phyloP scores from a whole-genome alignment of 2,797 vertebrate species.

The Thunnus albacares region DNA sequence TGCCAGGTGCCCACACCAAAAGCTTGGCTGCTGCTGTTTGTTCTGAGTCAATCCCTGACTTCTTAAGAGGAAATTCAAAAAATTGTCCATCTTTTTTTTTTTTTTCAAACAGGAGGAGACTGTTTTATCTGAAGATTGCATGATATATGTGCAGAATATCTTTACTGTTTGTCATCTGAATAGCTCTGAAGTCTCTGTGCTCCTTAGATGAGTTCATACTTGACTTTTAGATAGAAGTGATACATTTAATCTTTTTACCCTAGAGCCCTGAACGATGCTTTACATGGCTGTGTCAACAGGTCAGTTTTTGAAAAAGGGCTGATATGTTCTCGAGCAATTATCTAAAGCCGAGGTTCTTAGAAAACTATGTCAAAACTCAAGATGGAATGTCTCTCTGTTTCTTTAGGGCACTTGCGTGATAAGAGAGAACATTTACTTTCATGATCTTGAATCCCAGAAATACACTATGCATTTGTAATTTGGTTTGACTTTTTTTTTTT shows the following conservation, averaged over 20 bases:
- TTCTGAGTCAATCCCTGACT: not conserved
- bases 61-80: not conserved
- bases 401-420: constrained; percentile 9
- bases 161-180: not conserved
- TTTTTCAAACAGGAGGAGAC: not conserved
- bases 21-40: not conserved
- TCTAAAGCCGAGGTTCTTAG: constrained; percentile 2
- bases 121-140: not conserved
- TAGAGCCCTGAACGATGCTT: not conserved
- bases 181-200: not conserved
- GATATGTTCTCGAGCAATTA: constrained; percentile 13
- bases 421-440: constrained; percentile 5
- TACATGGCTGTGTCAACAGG: constrained; percentile 7
- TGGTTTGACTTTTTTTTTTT: not conserved
- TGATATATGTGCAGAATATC: constrained; percentile 1
- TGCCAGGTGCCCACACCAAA: constrained; percentile 19
- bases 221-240: constrained; percentile 25
- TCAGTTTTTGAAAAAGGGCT: constrained; percentile 36
- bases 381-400: constrained; percentile 37
- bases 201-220: not conserved
- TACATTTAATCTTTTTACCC: not conserved
- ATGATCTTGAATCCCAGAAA: constrained; percentile 9
- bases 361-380: not conserved
- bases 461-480: constrained; percentile 13
- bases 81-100: not conserved